These are phyloP conservation scores for Drosophila ficusphila DNA, from an alignment of 1,140 invertebrate species.

Conservation along the genomic window DNA sequence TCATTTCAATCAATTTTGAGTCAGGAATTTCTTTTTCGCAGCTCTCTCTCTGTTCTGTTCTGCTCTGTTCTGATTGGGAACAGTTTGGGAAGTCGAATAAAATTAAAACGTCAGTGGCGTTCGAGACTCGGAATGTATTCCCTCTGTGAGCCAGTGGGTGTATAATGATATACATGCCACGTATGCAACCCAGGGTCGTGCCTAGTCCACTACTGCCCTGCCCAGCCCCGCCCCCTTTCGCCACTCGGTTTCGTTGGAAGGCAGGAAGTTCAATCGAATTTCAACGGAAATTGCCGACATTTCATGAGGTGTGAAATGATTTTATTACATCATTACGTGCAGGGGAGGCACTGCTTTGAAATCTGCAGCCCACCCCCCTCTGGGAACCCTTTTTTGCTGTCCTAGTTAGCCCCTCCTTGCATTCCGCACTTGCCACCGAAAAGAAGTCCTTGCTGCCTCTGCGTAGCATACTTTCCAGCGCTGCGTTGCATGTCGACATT, in stretches of 20 bases:
- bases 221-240: conserved; percentile 3
- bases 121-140: conserved; percentile 39
- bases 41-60: too few species aligned
- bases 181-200: conserved; percentile 67
- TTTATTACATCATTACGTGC: conserved; percentile 84
- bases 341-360: conserved; percentile 36
- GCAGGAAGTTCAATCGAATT: conserved; percentile 82
- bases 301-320: conserved; percentile 84
- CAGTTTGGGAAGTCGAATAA: conserved; percentile 56
- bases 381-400: conserved; percentile 14
- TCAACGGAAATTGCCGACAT: conserved; percentile 83
- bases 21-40: conserved; percentile 54
- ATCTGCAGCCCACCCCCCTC: conserved; percentile 6
- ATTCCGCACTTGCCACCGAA: conserved; percentile 4
- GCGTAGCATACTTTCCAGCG: conserved; percentile 42
- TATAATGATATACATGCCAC: conserved; percentile 81
- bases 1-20: conserved; percentile 82
- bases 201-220: conserved; percentile 55
- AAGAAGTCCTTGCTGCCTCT: conserved; percentile 25
- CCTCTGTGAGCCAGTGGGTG: conserved; percentile 12
- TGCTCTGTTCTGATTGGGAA: not conserved
- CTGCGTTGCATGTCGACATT: conserved; percentile 77
- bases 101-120: conserved; percentile 78
- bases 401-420: conserved; percentile 20
- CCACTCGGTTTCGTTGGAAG: conserved; percentile 21